Evolutionary conservation across 2,797 vertebrate genomes (phyloP).

Genomic region (Xenentodon cancila): DNA sequence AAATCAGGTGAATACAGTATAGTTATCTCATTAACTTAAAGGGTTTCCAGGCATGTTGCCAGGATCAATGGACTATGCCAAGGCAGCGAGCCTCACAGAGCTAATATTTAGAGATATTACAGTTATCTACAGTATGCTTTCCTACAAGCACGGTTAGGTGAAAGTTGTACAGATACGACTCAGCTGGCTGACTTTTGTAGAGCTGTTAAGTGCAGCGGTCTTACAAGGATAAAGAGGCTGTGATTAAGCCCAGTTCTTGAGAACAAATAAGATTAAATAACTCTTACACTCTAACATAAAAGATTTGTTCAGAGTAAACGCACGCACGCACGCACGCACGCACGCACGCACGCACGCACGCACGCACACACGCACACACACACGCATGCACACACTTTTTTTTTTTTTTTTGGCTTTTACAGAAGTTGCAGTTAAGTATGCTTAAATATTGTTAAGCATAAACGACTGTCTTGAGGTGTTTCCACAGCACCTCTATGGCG

Average conservation of each 20-base stretch:
- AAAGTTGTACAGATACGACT: conserved; percentile 29
- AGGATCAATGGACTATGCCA: conserved; percentile 36
- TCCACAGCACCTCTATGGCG: too few relatives aligned
- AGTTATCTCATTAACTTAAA: conserved; percentile 64
- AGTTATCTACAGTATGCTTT: conserved; percentile 48
- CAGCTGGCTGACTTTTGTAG: conserved; percentile 17
- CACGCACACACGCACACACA: too few relatives aligned
- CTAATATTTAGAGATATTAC: conserved; percentile 58
- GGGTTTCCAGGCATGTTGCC: conserved; percentile 60
- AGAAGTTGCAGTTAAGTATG: too few relatives aligned
- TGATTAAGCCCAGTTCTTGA: neutral
- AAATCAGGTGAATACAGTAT: conserved; percentile 41
- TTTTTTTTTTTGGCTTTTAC: too few relatives aligned
- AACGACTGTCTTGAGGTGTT: neutral
- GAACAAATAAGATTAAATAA: neutral
- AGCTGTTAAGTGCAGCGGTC: conserved; percentile 1
- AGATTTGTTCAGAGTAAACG: neutral
- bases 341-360: too few relatives aligned
- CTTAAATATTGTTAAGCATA: neutral
- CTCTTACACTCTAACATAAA: neutral
- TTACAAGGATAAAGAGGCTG: neutral
- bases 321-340: too few relatives aligned
- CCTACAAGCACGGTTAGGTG: conserved; percentile 55
- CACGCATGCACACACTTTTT: too few relatives aligned
- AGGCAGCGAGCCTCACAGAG: conserved; percentile 39